Evolutionary conservation across 2,797 vertebrate species (phyloP), one percentile per base, ranked within the genome.

Genomic region (Myotis findleyi): DNA sequence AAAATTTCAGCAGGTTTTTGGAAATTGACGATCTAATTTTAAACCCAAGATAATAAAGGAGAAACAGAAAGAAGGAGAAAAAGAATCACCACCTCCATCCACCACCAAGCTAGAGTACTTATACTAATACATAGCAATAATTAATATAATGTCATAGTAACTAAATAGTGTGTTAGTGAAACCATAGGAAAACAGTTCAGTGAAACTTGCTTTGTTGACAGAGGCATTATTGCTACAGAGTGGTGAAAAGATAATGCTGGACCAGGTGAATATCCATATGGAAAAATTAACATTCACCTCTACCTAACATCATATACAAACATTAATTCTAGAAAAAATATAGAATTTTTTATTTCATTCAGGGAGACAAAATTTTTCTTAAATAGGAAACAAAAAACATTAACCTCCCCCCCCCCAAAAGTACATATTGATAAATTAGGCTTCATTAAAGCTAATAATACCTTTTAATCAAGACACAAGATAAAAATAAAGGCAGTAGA

Each of bases 401-500:
- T 27, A 69, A 49, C 10, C 23, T 57, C 36, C 36, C 55, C 55
- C 55, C 23, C 53, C 57, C 77, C 87, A 62, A 23, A 23, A 55
- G 6, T 38, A 25, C 38, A 86, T n/a, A 33, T 47, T 51, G 38
- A 66, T 47, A 87, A 82, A 64, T 87, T 66, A 36, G 7, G 59
- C 18, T 73, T 79, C 14, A 79, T 55, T 84, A 93, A 6, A 62
- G 36, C n/a, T 77, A 87, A 83, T 33, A 87, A 47, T 36, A 77
- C 13, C 11, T 95, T 87, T 75, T 80, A 91, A 91, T 85, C 27
- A 51, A 88, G 84, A 47, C 21, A 64, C 10, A 82, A 73, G n/a
- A 93, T 72, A 93, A 93, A 89, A 55, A 83, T 71, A 66, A 89
- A 95, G 36, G 86, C 47, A 57, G 16, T 44, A 20, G 71, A 91